Percentiles rank a stretch among this genome's conserved stretches.
These are phyloP conservation scores for Antennarius maculatus DNA, from an alignment of 2,797 vertebrate genomes.

Conservation along the genomic window DNA sequence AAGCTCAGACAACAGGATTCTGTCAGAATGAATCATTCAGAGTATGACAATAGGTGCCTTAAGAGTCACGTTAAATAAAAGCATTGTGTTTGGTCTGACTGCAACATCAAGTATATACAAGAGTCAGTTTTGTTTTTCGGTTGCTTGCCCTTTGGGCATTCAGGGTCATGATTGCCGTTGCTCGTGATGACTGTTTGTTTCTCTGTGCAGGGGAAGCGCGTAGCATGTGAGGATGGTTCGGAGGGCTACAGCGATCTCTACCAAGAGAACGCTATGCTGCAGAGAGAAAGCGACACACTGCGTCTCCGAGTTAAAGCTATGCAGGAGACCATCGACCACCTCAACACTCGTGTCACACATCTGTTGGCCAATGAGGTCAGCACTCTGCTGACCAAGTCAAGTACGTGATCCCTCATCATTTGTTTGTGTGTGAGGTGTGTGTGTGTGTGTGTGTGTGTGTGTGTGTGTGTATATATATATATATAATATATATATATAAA, in stretches of 20 bases:
- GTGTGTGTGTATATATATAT: no score
- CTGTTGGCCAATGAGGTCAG: conserved; percentile 93
- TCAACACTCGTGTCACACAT: conserved; percentile 92
- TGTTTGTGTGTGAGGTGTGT: no score
- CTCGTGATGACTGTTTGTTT: not conserved
- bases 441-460: no score
- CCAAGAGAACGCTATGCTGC: conserved; percentile 93
- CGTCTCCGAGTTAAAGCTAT: conserved; percentile 95
- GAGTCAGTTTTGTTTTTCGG: conserved; percentile 6
- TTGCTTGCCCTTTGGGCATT: not conserved
- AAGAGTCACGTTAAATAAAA: conserved; percentile 32
- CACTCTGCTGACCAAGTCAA: conserved; percentile 89
- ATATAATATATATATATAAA: no score
- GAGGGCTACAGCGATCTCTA: conserved; percentile 93
- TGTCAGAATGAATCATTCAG: conserved; percentile 32
- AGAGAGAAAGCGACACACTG: conserved; percentile 89
- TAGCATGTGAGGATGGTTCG: conserved; percentile 87
- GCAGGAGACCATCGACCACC: conserved; percentile 96
- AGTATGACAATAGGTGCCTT: conserved; percentile 53
- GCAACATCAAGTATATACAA: not conserved
- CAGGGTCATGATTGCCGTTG: not conserved
- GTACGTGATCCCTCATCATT: conserved; percentile 70
- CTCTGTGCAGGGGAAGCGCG: conserved; percentile 89
- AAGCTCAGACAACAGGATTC: conserved; percentile 39
- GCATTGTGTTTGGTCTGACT: conserved; percentile 20